phyloP scores from a whole-genome alignment of 2,888 invertebrate species.

The Tromatobia lineatoria region DNA sequence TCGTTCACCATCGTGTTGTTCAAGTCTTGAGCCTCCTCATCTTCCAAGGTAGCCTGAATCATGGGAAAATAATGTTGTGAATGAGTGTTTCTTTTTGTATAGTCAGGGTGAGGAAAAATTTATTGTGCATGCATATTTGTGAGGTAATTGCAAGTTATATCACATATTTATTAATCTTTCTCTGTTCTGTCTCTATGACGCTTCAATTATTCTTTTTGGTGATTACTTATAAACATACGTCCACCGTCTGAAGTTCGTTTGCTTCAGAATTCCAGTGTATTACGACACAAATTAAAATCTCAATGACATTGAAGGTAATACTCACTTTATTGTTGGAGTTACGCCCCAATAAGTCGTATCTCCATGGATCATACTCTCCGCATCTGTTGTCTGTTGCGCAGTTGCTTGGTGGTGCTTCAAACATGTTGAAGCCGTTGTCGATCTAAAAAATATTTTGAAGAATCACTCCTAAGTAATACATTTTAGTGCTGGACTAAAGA shows the following conservation, averaged over 20 bases:
- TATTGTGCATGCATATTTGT: not conserved
- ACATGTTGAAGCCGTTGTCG: conserved; percentile 80
- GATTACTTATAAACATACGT: not conserved
- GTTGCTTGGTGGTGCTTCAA: conserved; percentile 80
- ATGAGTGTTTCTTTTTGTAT: not conserved
- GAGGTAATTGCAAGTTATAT: not conserved
- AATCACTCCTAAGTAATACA: not conserved
- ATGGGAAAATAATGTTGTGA: not conserved
- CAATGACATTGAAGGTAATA: conserved; percentile 15
- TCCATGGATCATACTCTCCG: conserved; percentile 82
- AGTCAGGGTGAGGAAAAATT: not conserved
- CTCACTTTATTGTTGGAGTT: conserved; percentile 76
- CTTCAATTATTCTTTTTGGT: not conserved
- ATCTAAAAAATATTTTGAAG: conserved; percentile 66
- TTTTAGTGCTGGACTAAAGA: not conserved
- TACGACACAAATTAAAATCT: not conserved
- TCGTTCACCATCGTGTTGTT: conserved; percentile 89
- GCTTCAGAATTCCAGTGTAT: too few relatives aligned
- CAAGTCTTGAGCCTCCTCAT: conserved; percentile 83
- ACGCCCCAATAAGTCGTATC: conserved; percentile 78
- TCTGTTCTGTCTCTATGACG: not conserved
- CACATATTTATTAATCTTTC: not conserved
- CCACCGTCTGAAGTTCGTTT: too few relatives aligned
- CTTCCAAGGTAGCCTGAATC: conserved; percentile 80
- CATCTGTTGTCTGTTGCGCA: conserved; percentile 77